A percentile compares a stretch with the other conserved stretches of the same genome.
These are phyloP conservation scores for Macrophya annulata DNA, from an alignment of 2,888 invertebrate species.

Conservation along the genomic window DNA sequence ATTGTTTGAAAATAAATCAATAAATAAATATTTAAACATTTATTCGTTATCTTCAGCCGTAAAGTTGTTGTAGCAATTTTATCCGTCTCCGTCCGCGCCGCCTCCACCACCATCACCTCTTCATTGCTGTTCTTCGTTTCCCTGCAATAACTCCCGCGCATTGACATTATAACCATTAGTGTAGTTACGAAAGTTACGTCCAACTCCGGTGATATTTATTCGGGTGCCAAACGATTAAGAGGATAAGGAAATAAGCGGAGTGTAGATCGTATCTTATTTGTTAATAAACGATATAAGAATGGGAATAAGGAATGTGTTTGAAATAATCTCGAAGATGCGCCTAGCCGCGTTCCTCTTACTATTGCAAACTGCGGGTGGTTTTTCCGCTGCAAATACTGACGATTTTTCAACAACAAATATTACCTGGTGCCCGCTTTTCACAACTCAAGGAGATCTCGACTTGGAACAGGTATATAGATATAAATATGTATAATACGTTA, in stretches of 20 bases:
- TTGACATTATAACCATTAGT: not conserved
- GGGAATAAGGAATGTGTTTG: not conserved
- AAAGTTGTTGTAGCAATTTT: not conserved
- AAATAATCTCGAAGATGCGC: conserved; percentile 2
- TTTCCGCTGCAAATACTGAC: not conserved
- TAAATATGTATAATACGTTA: no score
- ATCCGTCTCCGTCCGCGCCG: not conserved
- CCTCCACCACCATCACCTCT: not conserved
- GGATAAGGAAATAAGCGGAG: not conserved
- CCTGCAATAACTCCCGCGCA: not conserved
- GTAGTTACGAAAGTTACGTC: not conserved
- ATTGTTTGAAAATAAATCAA: not conserved
- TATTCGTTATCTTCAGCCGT: not conserved
- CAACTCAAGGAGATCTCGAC: conserved; percentile 19
- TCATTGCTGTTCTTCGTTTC: not conserved
- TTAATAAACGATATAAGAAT: not conserved
- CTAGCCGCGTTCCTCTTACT: not conserved
- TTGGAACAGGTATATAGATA: conserved; percentile 24
- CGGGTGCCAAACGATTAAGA: not conserved
- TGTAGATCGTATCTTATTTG: not conserved
- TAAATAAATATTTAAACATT: no score
- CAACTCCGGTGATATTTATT: no score
- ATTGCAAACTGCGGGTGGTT: not conserved
- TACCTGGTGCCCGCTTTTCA: conserved; percentile 28
- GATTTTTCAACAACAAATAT: not conserved